Evolutionary conservation across 2,797 vertebrate genomes (phyloP).

Genomic region (Graptemys geographica): DNA sequence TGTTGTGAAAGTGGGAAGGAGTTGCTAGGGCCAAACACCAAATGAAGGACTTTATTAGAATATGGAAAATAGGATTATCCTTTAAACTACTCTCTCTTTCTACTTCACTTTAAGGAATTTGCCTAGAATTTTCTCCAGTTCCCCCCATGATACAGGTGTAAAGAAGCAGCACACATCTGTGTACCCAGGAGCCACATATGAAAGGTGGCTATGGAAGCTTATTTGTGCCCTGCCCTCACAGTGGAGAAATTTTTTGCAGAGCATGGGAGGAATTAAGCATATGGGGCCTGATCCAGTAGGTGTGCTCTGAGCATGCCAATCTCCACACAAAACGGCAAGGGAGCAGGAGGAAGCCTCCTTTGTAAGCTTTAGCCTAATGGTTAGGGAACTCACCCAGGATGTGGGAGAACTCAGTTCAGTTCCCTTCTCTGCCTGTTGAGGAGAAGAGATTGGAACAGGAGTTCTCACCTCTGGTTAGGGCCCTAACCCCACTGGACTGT

Average conservation of each 20-base stretch:
- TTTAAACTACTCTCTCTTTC: neutral
- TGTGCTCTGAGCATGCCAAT: too few species aligned
- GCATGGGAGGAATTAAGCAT: neutral
- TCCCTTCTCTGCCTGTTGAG: too few species aligned
- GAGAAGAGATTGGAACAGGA: too few species aligned
- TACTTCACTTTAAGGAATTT: neutral
- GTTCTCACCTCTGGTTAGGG: too few species aligned
- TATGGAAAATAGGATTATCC: neutral
- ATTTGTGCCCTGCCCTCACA: neutral
- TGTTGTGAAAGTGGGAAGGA: neutral
- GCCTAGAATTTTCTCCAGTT: neutral
- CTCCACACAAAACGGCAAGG: too few species aligned
- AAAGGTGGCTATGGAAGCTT: neutral
- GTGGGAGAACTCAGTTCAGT: too few species aligned
- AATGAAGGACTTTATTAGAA: neutral
- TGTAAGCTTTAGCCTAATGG: too few species aligned
- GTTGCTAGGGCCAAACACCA: neutral
- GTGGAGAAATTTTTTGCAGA: neutral
- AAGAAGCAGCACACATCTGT: neutral
- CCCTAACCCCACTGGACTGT: too few species aligned
- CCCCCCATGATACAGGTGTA: neutral
- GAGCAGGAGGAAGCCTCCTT: too few species aligned
- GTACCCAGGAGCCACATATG: neutral
- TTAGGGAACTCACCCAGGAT: too few species aligned
- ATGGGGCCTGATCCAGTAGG: too few species aligned